Evolutionary conservation across 2,888 invertebrate genomes (phyloP).

Genomic region (Acrobeloides nanus): DNA sequence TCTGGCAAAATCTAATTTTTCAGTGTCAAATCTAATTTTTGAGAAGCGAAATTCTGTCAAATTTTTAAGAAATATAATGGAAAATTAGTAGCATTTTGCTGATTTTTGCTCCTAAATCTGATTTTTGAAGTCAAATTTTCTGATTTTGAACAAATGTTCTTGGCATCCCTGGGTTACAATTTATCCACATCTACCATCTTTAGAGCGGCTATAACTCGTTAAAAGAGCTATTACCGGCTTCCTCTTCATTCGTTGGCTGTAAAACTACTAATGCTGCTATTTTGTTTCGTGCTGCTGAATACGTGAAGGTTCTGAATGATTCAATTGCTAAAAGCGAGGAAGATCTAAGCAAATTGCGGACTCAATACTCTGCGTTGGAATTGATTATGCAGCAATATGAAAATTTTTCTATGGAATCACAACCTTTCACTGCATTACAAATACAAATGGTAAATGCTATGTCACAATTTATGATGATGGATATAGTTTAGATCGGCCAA

Average conservation of each 20-base stretch:
- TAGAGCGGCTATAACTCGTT: constrained; percentile 51
- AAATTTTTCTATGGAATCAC: constrained; percentile 18
- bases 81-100: not conserved
- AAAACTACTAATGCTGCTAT: constrained; percentile 53
- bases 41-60: too few species aligned
- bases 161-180: not conserved
- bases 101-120: not conserved
- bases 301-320: constrained; percentile 39
- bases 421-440: constrained; percentile 33
- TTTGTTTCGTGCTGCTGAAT: constrained; percentile 50
- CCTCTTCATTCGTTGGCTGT: constrained; percentile 46
- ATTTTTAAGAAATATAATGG: too few species aligned
- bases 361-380: constrained; percentile 38
- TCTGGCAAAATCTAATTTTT: too few species aligned
- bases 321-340: constrained; percentile 33
- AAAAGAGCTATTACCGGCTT: constrained; percentile 50
- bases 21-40: too few species aligned
- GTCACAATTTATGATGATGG: too few species aligned
- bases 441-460: constrained; percentile 41
- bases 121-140: not conserved
- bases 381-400: constrained; percentile 53
- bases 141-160: not conserved
- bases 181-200: constrained; percentile 8
- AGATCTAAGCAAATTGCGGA: constrained; percentile 28
- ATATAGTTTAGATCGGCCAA: not conserved